Percentiles rank a stretch among this genome's conserved stretches.
Conservation (phyloP, 2,113 vertebrate genomes). For the Eira barbara region DNA sequence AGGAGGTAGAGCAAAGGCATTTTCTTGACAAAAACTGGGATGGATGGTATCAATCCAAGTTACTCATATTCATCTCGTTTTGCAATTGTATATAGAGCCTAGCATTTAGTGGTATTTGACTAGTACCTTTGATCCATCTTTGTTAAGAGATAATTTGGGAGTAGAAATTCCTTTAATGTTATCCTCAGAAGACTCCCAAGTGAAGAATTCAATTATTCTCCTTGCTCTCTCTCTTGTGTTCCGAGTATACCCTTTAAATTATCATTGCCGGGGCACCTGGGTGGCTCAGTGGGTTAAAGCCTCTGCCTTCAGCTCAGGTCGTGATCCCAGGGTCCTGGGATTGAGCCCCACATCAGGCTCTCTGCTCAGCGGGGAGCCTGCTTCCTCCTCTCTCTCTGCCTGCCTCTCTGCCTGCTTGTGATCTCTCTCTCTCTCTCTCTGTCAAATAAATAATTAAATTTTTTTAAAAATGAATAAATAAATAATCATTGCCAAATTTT, state of each 20-base stretch:
- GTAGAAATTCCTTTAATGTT: background rate
- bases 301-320: too few species aligned
- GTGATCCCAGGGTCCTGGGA: too few species aligned
- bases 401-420: too few species aligned
- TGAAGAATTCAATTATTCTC: background rate
- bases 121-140: slow-evolving; percentile 52
- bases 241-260: background rate
- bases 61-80: slow-evolving; percentile 63
- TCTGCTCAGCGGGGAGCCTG: too few species aligned
- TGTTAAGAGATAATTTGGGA: slow-evolving; percentile 60
- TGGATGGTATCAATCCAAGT: background rate
- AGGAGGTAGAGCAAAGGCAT: background rate
- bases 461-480: background rate
- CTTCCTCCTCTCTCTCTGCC: too few species aligned
- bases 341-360: too few species aligned
- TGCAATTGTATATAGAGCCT: slow-evolving; percentile 34
- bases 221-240: background rate
- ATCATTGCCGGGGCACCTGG: background rate
- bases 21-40: background rate
- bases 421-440: too few species aligned
- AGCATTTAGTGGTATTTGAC: slow-evolving; percentile 33
- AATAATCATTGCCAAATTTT: background rate
- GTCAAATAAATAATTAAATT: too few species aligned
- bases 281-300: too few species aligned
- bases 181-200: slow-evolving; percentile 44